Evolutionary conservation across 1,140 invertebrate species (phyloP).

Genomic region (Meloidogyne exigua): DNA sequence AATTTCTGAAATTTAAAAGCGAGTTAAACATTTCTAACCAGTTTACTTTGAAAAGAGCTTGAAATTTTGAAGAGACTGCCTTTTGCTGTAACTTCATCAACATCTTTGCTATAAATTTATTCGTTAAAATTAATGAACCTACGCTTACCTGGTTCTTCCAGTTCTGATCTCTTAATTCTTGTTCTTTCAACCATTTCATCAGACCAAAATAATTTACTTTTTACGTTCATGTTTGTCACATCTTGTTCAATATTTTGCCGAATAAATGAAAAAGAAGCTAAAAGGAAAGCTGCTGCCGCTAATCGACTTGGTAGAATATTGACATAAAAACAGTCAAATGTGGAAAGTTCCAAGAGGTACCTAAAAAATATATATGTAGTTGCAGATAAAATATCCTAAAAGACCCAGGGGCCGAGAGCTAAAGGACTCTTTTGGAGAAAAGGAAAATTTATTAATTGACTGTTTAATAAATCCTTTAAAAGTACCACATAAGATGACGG

Average conservation of each 20-base stretch:
- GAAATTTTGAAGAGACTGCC: not conserved
- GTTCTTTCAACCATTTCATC: conserved; percentile 10
- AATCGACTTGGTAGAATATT: conserved; percentile 21
- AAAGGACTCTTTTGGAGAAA: too few relatives aligned
- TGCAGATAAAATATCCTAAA: not conserved
- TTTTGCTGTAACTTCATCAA: not conserved
- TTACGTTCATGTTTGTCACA: not conserved
- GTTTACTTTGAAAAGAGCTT: conserved; percentile 1
- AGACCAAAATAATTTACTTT: not conserved
- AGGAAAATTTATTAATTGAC: not conserved
- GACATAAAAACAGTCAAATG: conserved; percentile 29
- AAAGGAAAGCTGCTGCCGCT: conserved; percentile 36
- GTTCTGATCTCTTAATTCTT: not conserved
- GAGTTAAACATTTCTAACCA: not conserved
- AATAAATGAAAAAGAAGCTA: conserved; percentile 15
- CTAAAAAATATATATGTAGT: conserved; percentile 6
- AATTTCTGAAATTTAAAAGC: not conserved
- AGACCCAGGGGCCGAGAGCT: not conserved
- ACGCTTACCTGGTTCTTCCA: conserved; percentile 6
- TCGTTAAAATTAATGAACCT: not conserved
- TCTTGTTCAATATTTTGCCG: conserved; percentile 1
- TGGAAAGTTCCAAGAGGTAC: conserved; percentile 40
- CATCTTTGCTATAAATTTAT: not conserved
- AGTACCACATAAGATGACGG: conserved; percentile 29
- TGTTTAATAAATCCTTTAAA: too few relatives aligned